Conservation (phyloP, 2,113 vertebrate species). For the Tauraco erythrolophus region DNA sequence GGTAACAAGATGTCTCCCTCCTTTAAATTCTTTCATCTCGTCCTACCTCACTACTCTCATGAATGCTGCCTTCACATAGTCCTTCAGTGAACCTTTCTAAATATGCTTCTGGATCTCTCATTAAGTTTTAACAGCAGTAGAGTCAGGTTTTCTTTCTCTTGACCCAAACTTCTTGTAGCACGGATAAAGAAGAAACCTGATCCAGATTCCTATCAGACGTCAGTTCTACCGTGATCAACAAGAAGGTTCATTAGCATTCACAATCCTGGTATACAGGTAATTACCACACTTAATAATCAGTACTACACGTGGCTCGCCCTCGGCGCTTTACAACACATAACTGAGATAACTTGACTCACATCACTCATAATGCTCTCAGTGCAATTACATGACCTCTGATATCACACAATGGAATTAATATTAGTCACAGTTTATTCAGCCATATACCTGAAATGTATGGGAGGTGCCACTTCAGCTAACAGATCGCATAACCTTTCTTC, state of each 20-base stretch:
- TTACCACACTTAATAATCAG: not conserved
- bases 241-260: not conserved
- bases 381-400: not conserved
- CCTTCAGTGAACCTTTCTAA: not conserved
- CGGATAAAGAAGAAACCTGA: not conserved
- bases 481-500: not conserved
- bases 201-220: not conserved
- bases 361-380: not conserved
- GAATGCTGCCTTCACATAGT: not conserved
- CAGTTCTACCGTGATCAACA: not conserved
- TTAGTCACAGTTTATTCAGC: not conserved
- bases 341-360: not conserved
- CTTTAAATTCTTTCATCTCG: not conserved
- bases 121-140: not conserved
- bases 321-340: not conserved
- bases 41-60: not conserved
- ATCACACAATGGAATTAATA: not conserved
- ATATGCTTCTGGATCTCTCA: not conserved
- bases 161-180: not conserved
- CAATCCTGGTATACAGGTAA: not conserved
- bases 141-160: not conserved
- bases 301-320: rapidly evolving
- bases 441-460: not conserved
- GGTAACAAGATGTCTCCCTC: not conserved
- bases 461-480: not conserved